Conservation (phyloP, 2,888 invertebrate genomes). For the Mythimna impura region DNA sequence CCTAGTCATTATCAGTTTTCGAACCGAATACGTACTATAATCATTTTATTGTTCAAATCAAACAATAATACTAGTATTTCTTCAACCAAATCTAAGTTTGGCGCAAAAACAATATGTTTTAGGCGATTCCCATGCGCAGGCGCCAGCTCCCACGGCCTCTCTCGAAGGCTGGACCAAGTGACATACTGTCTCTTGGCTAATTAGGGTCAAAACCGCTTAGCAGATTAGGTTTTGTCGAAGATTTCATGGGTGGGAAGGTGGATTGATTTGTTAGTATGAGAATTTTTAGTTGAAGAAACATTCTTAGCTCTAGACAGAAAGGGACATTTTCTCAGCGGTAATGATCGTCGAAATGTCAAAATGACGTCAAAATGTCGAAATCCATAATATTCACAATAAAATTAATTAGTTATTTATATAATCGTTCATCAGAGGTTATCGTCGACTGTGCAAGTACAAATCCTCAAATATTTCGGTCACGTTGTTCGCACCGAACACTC, state of each 20-base stretch:
- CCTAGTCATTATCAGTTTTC: not conserved
- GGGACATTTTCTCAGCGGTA: not conserved
- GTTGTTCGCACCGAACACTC: too few relatives aligned
- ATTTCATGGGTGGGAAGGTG: constrained; percentile 17
- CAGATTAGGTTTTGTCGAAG: constrained; percentile 45
- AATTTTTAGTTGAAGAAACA: not conserved
- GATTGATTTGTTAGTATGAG: constrained; percentile 15
- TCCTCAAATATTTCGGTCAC: too few relatives aligned
- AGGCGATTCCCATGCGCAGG: constrained; percentile 73
- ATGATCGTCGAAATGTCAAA: too few relatives aligned
- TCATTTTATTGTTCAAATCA: constrained; percentile 1
- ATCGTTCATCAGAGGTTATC: too few relatives aligned
- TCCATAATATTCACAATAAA: too few relatives aligned
- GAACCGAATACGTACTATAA: not conserved
- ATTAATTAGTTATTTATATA: too few relatives aligned
- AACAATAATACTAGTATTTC: constrained; percentile 18
- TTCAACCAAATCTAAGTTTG: constrained; percentile 38
- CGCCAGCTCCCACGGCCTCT: constrained; percentile 75
- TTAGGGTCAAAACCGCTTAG: constrained; percentile 64
- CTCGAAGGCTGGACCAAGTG: constrained; percentile 64
- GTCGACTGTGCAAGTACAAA: too few relatives aligned
- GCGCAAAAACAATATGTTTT: constrained; percentile 72
- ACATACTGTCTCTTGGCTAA: constrained; percentile 66
- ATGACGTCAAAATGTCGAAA: too few relatives aligned
- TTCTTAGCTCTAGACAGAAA: not conserved